A percentile compares a stretch with the other conserved stretches of the same genome.
These are phyloP conservation scores for Myotis findleyi DNA, from an alignment of 2,797 vertebrate genomes.

Conservation along the genomic window DNA sequence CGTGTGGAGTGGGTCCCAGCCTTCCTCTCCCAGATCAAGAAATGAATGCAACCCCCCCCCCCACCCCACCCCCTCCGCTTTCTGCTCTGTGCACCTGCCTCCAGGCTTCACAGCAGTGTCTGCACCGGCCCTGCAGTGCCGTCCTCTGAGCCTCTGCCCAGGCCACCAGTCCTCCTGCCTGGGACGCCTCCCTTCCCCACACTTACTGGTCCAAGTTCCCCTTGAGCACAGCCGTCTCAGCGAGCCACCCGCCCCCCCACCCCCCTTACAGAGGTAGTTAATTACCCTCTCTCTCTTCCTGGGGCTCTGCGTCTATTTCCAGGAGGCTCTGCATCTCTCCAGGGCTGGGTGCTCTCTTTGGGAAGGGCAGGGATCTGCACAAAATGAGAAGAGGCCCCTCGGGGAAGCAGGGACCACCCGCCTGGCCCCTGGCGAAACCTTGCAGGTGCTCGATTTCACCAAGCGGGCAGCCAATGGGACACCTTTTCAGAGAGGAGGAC, in stretches of 20 bases:
- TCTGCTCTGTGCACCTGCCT: not conserved
- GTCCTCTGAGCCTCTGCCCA: not conserved
- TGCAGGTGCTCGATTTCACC: fast-evolving
- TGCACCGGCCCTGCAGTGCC: fast-evolving
- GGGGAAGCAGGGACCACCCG: not conserved
- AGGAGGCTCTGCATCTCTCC: not conserved
- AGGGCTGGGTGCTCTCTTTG: not conserved
- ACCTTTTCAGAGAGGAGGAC: not conserved
- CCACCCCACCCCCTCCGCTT: not conserved
- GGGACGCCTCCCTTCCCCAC: not conserved
- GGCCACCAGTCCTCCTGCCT: not conserved
- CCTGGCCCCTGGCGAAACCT: not conserved
- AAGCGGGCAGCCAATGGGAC: not conserved
- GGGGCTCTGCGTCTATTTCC: not conserved
- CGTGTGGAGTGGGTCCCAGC: not conserved
- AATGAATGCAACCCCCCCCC: not conserved
- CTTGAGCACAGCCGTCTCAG: not conserved
- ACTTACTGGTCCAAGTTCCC: not conserved
- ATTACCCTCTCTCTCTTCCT: not conserved
- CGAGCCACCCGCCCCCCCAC: no score
- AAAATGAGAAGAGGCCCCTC: not conserved
- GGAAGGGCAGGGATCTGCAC: not conserved
- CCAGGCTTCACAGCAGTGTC: not conserved
- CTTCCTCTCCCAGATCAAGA: not conserved
- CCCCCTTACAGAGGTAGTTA: not conserved